Evolutionary conservation across 2,888 invertebrate genomes (phyloP), one percentile per base, ranked within the genome.

Genomic region (Alviniconcha strummeri): DNA sequence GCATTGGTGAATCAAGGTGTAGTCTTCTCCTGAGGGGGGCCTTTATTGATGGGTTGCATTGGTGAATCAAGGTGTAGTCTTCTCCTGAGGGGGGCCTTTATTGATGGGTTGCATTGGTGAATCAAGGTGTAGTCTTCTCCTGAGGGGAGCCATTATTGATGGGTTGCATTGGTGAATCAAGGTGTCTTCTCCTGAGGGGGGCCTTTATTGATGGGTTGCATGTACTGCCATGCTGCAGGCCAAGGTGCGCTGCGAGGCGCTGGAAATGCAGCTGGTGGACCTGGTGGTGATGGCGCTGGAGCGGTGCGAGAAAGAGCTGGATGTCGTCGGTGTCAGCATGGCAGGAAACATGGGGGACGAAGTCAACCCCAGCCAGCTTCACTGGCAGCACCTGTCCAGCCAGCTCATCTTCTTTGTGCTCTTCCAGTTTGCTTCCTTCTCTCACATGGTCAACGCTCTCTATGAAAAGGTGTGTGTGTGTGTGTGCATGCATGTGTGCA

Each of bases 361-460:
- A 80, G 89, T 88, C 60, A 89, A 88, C 36, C 85, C 89, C 71
- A 91, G 89, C 86, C 91, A 92, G 88, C 89, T 91, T 76, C 90
- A 92, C 79, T 99, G 98, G 98, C 95, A 98, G 84, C 98, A 98
- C 94, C 95, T 99, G 54, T 98, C 98, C 0, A 97, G 97, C 7
- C 98, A 98, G 93, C 95, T 98, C 7, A 98, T 99, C 87, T 98
- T 98, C 94, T 97, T 98, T 93, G 97, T 98, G 77, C 95, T 98
- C 3, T 98, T 98, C 93, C 98, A 98, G 92, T 98, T 98, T 94
- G 97, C 98, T 0, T 97, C 96, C 87, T 99, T 99, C 92, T 97
- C 97, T 64, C 97, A 97, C 91, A 97, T 99, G 91, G 97, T 99
- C 0, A 95, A 97, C 94, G 96, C 97, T 0, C 95, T 99, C 64